phyloP scores from a whole-genome alignment of 2,888 invertebrate genomes.

The Chrysolina haemoptera region DNA sequence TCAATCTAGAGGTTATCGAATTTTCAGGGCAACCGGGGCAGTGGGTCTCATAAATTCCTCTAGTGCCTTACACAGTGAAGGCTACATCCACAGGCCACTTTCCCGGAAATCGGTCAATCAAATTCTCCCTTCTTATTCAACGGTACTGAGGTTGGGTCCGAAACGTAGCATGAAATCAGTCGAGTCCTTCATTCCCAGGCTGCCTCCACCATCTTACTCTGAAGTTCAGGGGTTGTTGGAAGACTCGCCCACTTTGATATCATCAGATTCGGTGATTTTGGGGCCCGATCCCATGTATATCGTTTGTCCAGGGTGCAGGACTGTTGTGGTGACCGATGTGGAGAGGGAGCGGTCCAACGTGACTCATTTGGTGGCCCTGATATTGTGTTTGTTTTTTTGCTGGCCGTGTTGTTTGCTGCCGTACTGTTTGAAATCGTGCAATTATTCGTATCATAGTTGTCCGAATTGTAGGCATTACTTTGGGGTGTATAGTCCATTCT shows the following conservation, averaged over 20 bases:
- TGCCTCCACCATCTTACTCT: constrained; percentile 61
- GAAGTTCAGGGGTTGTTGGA: constrained; percentile 58
- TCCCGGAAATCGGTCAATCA: constrained; percentile 31
- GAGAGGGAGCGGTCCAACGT: constrained; percentile 61
- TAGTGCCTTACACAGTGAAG: constrained; percentile 8
- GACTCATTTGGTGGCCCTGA: constrained; percentile 64
- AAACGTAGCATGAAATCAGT: constrained; percentile 39
- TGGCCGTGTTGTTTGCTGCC: constrained; percentile 68
- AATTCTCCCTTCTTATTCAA: constrained; percentile 63
- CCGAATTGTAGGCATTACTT: constrained; percentile 65
- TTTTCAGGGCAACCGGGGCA: constrained; percentile 16
- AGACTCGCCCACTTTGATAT: constrained; percentile 51
- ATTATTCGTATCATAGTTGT: constrained; percentile 66
- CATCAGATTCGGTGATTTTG: constrained; percentile 55
- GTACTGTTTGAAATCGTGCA: constrained; percentile 66
- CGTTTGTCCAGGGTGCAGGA: constrained; percentile 64
- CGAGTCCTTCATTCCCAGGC: constrained; percentile 52
- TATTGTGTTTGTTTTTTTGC: constrained; percentile 66
- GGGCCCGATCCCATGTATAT: constrained; percentile 65
- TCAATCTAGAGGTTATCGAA: background rate
- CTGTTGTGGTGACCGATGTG: constrained; percentile 62
- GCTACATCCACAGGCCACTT: background rate
- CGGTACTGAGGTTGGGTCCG: constrained; percentile 61
- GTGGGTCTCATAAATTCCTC: constrained; percentile 43
- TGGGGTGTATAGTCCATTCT: constrained; percentile 67